phyloP scores from a whole-genome alignment of 2,888 invertebrate genomes.

The Amorpha juglandis region DNA sequence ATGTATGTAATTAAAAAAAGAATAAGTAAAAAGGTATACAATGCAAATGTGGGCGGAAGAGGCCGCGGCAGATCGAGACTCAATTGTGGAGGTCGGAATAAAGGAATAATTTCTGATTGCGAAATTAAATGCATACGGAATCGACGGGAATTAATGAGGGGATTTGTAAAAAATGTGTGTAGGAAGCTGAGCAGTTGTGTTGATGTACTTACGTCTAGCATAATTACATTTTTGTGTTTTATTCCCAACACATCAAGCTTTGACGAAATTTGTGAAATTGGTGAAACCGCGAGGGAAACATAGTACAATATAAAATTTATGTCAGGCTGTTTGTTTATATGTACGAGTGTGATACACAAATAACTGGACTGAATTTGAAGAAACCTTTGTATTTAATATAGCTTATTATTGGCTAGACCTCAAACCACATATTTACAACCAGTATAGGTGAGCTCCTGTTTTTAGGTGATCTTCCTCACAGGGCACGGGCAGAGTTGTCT shows the following conservation, averaged over 20 bases:
- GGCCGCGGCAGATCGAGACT: slow-evolving; percentile 25
- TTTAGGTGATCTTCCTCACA: too few relatives aligned
- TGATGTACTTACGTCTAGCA: not conserved
- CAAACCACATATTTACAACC: too few relatives aligned
- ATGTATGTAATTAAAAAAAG: slow-evolving; percentile 24
- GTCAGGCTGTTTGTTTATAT: too few relatives aligned
- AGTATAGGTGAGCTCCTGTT: too few relatives aligned
- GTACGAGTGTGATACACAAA: too few relatives aligned
- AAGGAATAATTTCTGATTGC: slow-evolving; percentile 24
- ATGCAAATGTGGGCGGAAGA: slow-evolving; percentile 25
- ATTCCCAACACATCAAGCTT: not conserved
- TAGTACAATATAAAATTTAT: too few relatives aligned
- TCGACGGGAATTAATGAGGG: slow-evolving; percentile 23
- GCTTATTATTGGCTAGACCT: too few relatives aligned
- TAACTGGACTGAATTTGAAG: too few relatives aligned
- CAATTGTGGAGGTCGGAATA: slow-evolving; percentile 25
- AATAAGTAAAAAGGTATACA: slow-evolving; percentile 24
- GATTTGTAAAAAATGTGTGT: slow-evolving; percentile 29
- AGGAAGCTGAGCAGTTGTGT: slow-evolving; percentile 40
- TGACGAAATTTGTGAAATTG: not conserved
- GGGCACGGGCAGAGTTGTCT: too few relatives aligned
- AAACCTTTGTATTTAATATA: too few relatives aligned
- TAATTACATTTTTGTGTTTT: not conserved
- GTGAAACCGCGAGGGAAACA: too few relatives aligned
- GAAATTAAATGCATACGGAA: slow-evolving; percentile 23